Percentiles rank a stretch among this genome's conserved stretches.
These are phyloP conservation scores for Ariolimax columbianus DNA, from an alignment of 2,888 invertebrate species.

Conservation along the genomic window DNA sequence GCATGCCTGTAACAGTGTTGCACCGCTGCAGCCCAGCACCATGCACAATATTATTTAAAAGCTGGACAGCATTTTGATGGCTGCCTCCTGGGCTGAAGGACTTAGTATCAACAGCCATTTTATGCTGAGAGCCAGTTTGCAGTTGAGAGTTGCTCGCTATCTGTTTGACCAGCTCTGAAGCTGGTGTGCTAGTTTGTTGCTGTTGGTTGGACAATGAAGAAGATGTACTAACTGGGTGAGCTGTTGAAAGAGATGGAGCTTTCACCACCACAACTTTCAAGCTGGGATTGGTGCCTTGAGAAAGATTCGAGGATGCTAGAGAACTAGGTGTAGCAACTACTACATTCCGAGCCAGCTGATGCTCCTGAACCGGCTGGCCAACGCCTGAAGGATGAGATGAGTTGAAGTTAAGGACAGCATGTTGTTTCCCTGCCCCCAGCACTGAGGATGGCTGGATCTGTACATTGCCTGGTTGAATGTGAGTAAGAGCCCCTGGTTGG, in stretches of 20 bases:
- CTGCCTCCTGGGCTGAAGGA: constrained; percentile 5
- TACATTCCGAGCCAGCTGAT: constrained; percentile 16
- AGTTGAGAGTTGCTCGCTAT: constrained; percentile 42
- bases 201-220: background rate
- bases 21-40: background rate
- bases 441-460: constrained; percentile 18
- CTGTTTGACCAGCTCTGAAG: constrained; percentile 55
- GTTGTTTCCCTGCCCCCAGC: background rate
- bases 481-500: background rate
- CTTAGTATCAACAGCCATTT: background rate
- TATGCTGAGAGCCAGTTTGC: background rate
- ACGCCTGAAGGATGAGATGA: background rate
- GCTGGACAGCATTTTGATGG: constrained; percentile 29
- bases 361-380: constrained; percentile 30
- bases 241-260: background rate
- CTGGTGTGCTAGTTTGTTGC: constrained; percentile 45
- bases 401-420: constrained; percentile 7
- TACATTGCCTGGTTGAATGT: background rate
- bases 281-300: constrained; percentile 19
- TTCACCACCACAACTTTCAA: constrained; percentile 37
- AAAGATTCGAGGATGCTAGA: background rate
- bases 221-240: background rate
- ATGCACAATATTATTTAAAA: constrained; percentile 31
- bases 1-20: background rate
- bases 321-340: constrained; percentile 6